Conservation (phyloP, 1,140 invertebrate species). For the Stegodyphus dumicola region DNA sequence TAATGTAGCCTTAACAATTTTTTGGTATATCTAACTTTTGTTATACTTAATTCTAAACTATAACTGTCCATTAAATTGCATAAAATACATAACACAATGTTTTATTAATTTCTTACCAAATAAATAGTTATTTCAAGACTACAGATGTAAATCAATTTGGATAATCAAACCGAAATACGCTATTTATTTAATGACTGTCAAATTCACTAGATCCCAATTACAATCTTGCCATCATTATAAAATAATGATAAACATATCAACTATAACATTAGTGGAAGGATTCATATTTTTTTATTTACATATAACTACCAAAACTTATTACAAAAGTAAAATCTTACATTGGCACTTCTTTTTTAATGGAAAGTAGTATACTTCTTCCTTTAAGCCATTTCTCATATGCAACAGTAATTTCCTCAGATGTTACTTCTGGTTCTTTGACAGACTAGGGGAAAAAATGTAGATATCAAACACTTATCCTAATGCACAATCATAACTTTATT, state of each 20-base stretch:
- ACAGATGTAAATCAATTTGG: neutral
- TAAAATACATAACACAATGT: no score
- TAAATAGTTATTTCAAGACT: no score
- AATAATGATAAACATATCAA: neutral
- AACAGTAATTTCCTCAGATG: conserved; percentile 73
- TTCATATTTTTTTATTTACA: neutral
- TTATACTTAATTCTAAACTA: no score
- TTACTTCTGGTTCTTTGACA: conserved; percentile 65
- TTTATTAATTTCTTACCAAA: no score
- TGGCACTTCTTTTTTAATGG: conserved; percentile 67
- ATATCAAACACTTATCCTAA: neutral
- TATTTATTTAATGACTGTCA: neutral
- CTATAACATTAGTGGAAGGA: neutral
- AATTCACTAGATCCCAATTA: neutral
- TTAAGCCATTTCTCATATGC: conserved; percentile 74
- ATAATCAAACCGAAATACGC: neutral
- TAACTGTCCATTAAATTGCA: no score
- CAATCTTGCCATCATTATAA: neutral
- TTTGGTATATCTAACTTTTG: no score
- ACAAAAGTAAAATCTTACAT: conserved; percentile 64
- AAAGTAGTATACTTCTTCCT: conserved; percentile 67
- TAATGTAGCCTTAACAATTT: no score
- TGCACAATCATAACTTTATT: neutral
- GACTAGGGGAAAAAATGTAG: neutral
- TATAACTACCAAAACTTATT: neutral